Evolutionary conservation across 2,888 invertebrate genomes (phyloP).

Genomic region (Charanyca ferruginea): DNA sequence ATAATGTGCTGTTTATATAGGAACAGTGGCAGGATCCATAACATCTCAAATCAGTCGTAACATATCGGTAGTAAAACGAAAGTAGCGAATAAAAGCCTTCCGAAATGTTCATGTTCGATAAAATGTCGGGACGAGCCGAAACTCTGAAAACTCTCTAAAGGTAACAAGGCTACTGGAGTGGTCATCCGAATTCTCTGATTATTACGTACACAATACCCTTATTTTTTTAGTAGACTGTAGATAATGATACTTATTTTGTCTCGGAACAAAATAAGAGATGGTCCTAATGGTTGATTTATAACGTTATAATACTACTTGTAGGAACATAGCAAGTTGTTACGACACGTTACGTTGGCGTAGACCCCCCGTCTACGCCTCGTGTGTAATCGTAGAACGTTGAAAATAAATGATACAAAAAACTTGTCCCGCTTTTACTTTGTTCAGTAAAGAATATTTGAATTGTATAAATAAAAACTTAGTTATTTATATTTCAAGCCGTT

Average conservation of each 20-base stretch:
- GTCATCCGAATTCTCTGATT: conserved; percentile 27
- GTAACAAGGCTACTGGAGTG: conserved; percentile 31
- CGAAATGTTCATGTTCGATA: conserved; percentile 31
- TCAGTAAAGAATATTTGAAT: background rate
- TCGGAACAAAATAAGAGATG: conserved; percentile 11
- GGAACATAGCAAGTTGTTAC: conserved; percentile 39
- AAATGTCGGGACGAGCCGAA: conserved; percentile 24
- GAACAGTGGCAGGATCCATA: background rate
- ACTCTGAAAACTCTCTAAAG: conserved; percentile 28
- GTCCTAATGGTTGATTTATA: conserved; percentile 27
- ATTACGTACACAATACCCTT: conserved; percentile 30
- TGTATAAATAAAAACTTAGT: background rate
- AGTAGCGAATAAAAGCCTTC: conserved; percentile 25
- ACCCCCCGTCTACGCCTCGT: too few species aligned
- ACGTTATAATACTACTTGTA: conserved; percentile 24
- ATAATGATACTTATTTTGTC: conserved; percentile 16
- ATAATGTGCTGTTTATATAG: background rate
- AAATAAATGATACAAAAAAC: background rate
- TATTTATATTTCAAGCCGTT: too few species aligned
- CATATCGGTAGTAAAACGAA: conserved; percentile 22
- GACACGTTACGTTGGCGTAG: conserved; percentile 46
- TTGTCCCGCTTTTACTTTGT: conserved; percentile 1
- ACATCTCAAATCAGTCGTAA: conserved; percentile 28
- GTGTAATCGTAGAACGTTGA: conserved; percentile 7
- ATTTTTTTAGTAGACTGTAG: conserved; percentile 11